Evolutionary conservation across 2,797 vertebrate species (phyloP).

Genomic region (Babyrousa celebensis): DNA sequence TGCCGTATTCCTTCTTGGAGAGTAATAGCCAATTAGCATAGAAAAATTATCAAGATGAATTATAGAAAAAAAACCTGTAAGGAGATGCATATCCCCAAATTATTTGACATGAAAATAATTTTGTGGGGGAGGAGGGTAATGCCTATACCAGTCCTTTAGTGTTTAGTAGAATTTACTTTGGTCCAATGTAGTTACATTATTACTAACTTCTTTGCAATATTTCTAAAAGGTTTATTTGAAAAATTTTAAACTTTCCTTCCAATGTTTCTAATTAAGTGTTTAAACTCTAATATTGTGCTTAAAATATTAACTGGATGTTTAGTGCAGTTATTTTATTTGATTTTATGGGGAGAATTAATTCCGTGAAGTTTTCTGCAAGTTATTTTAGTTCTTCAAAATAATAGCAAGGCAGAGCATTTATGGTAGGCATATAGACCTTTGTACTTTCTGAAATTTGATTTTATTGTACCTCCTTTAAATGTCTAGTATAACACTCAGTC

Average conservation of each 20-base stretch:
- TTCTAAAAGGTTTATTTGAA: constrained; percentile 41
- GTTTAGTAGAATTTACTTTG: constrained; percentile 70
- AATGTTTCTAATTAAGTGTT: constrained; percentile 52
- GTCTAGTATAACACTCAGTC: constrained; percentile 53
- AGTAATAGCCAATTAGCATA: constrained; percentile 53
- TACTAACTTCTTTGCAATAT: constrained; percentile 1
- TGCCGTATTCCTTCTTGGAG: constrained; percentile 66
- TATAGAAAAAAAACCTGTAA: constrained; percentile 48
- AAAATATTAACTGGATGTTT: constrained; percentile 76
- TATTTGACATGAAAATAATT: constrained; percentile 32
- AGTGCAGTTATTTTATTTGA: constrained; percentile 85
- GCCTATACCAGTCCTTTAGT: not conserved
- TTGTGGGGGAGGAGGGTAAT: not conserved
- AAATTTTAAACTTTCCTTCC: constrained; percentile 49
- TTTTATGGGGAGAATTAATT: constrained; percentile 82
- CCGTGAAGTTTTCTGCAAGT: constrained; percentile 72
- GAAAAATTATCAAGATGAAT: constrained; percentile 41
- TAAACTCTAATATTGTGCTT: constrained; percentile 71
- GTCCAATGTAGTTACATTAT: constrained; percentile 32
- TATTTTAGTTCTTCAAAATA: constrained; percentile 82
- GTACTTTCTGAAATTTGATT: constrained; percentile 78
- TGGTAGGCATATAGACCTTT: constrained; percentile 63
- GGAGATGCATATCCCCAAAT: constrained; percentile 46
- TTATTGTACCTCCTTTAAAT: constrained; percentile 82
- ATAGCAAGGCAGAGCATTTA: constrained; percentile 78